Evolutionary conservation across 2,888 invertebrate genomes (phyloP), one percentile per base, ranked within the genome.

Genomic region (Plagiodera versicolora): DNA sequence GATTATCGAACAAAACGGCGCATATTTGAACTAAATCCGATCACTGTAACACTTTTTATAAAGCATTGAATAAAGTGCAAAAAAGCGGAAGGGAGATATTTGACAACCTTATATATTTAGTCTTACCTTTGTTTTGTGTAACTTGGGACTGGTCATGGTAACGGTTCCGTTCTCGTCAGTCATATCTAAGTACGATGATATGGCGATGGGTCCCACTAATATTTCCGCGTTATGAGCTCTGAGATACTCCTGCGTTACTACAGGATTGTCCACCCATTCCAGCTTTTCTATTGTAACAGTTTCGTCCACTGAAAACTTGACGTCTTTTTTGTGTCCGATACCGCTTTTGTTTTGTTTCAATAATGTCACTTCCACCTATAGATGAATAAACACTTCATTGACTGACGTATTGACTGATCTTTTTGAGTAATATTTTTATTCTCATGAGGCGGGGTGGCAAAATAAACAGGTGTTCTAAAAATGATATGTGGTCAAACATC

Each of bases 191-290:
- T 91, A 91, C 0, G 91, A 87, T 2, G 90, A 87, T 16, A 96
- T 81, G 74, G 91, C 87, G 49, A 95, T 84, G 0, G 96, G 96
- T 0, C 96, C 96, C 11, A 94, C 95, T 47, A 96, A 80, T 61
- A 96, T 90, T 76, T 95, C 94, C 0, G 94, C 93, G 76, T 95
- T 93, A 75, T 95, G 93, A 5, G 91, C 89, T 70, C 91, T 87
- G 51, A 94, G 82, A 78, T 94, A 95, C 78, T 92, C 92, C 67
- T 87, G 89, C 16, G 89, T 89, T 46, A 88, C 85, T 0, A 92
- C 90, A 0, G 92, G 92, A 80, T 91, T 92, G 68, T 90, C 90
- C 2, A 74, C 75, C 71, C 74, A 75, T 55, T 79, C 78, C 32
- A 80, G 64, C 70, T 79, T 77, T 58, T 80, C 80, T 51, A 80